Conservation (phyloP, 1,140 invertebrate genomes). For the Rhyacophila brunnea region DNA sequence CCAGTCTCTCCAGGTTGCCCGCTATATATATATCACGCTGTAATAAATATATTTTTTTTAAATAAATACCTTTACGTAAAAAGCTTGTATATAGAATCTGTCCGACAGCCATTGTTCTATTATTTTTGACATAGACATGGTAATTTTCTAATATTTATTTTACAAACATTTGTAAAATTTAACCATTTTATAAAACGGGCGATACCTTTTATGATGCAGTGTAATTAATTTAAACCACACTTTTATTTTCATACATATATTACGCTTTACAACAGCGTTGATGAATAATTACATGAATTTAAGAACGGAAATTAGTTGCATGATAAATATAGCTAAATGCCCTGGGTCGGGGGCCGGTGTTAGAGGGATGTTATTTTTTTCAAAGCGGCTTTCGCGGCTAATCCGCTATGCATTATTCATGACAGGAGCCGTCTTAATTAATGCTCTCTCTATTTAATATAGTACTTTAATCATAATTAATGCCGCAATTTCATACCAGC, state of each 20-base stretch:
- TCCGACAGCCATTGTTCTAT: no score
- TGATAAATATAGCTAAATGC: not conserved
- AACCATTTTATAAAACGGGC: not conserved
- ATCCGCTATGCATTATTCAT: slow-evolving; percentile 2
- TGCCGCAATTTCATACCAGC: not conserved
- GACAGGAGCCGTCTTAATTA: not conserved
- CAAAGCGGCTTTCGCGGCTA: not conserved
- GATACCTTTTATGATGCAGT: not conserved
- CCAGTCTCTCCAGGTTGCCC: no score
- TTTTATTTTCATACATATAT: no score
- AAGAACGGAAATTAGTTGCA: not conserved
- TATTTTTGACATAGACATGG: no score
- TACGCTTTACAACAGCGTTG: not conserved
- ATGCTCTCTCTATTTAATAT: not conserved
- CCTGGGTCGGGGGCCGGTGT: not conserved
- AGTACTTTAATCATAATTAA: slow-evolving; percentile 2
- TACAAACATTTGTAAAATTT: no score
- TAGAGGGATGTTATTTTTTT: not conserved
- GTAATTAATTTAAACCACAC: not conserved
- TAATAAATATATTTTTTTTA: no score
- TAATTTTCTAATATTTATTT: no score
- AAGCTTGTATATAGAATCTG: no score
- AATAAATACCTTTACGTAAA: no score
- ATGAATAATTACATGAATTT: not conserved
- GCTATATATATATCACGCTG: no score